These are phyloP conservation scores for Hyperopisus bebe DNA, from an alignment of 2,113 vertebrate species.

Conservation along the genomic window DNA sequence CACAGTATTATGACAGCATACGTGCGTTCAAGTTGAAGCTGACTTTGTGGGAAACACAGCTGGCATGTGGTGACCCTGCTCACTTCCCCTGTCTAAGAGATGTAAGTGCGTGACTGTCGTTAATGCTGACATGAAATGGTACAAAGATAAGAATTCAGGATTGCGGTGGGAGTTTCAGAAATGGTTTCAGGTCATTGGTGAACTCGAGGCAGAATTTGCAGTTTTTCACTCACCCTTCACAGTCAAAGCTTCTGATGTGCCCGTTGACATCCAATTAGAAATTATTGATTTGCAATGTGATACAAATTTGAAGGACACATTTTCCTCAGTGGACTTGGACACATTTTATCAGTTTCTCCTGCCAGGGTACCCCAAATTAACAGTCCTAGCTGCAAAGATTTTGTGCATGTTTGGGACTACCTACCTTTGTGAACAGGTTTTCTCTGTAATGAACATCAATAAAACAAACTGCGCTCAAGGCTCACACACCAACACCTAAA, in stretches of 20 bases:
- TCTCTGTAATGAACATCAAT: slow-evolving; percentile 28
- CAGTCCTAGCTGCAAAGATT: slow-evolving; percentile 25
- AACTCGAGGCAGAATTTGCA: slow-evolving; percentile 21
- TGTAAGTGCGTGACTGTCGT: neutral
- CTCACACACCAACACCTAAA: slow-evolving; percentile 23
- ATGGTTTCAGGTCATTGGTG: slow-evolving; percentile 22
- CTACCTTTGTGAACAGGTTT: slow-evolving; percentile 29
- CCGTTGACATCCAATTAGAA: slow-evolving; percentile 24
- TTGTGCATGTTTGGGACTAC: slow-evolving; percentile 29
- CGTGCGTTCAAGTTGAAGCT: too few relatives aligned
- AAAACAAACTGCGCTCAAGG: slow-evolving; percentile 27
- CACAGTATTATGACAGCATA: too few relatives aligned
- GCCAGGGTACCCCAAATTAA: slow-evolving; percentile 22
- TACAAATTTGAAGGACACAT: slow-evolving; percentile 21
- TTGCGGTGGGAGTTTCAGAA: slow-evolving; percentile 19
- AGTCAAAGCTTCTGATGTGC: slow-evolving; percentile 26
- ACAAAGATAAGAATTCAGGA: slow-evolving; percentile 18
- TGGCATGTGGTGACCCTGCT: neutral
- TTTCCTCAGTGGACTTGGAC: slow-evolving; percentile 22
- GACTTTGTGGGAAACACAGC: too few relatives aligned
- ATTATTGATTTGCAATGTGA: slow-evolving; percentile 29
- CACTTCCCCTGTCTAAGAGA: slow-evolving; percentile 20
- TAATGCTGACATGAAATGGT: slow-evolving; percentile 16
- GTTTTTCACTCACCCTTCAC: slow-evolving; percentile 27
- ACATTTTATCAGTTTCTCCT: slow-evolving; percentile 31